phyloP scores from a whole-genome alignment of 2,113 vertebrate genomes.

The Mandrillus leucophaeus region DNA sequence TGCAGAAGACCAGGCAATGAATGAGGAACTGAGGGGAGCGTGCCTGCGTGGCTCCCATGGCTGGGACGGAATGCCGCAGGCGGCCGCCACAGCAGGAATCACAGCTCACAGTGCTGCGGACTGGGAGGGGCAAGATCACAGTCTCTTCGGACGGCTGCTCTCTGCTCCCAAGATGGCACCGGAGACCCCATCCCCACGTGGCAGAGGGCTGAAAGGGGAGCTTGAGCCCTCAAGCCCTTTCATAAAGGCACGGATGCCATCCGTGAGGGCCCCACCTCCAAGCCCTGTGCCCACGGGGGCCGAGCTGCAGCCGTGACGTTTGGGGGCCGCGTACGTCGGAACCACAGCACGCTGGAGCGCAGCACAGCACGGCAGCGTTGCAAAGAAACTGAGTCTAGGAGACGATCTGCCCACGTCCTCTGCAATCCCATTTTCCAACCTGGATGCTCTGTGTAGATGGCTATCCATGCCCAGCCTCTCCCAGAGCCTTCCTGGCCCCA shows the following conservation, averaged over 20 bases:
- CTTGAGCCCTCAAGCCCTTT: background rate
- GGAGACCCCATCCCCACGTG: background rate
- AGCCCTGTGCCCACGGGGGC: too few relatives aligned
- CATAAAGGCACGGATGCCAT: background rate
- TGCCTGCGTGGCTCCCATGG: background rate
- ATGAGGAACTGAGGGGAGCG: rapidly evolving
- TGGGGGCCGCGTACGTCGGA: too few relatives aligned
- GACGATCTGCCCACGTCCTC: rapidly evolving
- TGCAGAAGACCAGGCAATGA: too few relatives aligned
- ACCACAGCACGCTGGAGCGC: rapidly evolving
- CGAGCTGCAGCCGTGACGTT: too few relatives aligned
- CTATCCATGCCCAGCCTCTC: rapidly evolving
- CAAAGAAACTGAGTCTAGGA: background rate
- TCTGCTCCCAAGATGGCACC: background rate
- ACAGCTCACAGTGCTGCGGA: background rate
- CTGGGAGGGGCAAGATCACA: background rate
- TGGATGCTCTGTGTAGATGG: rapidly evolving
- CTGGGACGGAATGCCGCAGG: background rate
- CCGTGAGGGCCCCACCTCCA: background rate
- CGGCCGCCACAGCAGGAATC: background rate
- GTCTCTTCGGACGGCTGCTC: too few relatives aligned
- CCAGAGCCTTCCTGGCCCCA: background rate
- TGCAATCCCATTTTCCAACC: background rate
- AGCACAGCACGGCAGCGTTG: too few relatives aligned
- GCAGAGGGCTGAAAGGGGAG: background rate